Percentiles rank a stretch among this genome's conserved stretches.
These are phyloP conservation scores for Cerastoderma edule DNA, from an alignment of 2,888 invertebrate genomes.

Conservation along the genomic window DNA sequence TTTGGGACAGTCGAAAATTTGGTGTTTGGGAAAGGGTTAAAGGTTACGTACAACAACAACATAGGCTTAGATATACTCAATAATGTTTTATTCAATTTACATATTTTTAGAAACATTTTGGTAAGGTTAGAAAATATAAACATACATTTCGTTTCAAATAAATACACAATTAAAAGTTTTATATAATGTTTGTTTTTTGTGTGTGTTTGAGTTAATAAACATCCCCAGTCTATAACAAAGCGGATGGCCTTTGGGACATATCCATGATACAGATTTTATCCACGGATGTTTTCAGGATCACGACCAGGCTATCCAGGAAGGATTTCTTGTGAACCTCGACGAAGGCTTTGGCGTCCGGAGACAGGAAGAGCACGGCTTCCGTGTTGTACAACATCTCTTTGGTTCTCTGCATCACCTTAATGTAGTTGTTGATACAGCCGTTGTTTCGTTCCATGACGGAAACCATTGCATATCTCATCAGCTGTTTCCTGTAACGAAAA, in stretches of 20 bases:
- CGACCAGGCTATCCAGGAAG: conserved; percentile 35
- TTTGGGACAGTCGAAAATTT: too few species aligned
- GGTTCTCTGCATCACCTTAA: conserved; percentile 18
- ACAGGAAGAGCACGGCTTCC: conserved; percentile 43
- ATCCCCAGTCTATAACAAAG: conserved; percentile 7
- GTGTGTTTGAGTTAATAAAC: too few species aligned
- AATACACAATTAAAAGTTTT: too few species aligned
- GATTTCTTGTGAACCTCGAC: conserved; percentile 30
- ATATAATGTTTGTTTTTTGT: too few species aligned
- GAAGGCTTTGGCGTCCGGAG: conserved; percentile 35
- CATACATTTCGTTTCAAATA: too few species aligned
- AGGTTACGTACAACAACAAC: too few species aligned
- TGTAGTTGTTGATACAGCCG: conserved; percentile 29
- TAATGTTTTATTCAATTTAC: too few species aligned
- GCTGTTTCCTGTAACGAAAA: conserved; percentile 12
- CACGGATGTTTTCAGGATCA: conserved; percentile 26
- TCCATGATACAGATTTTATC: conserved; percentile 31
- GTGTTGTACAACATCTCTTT: conserved; percentile 21
- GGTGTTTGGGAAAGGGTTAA: too few species aligned
- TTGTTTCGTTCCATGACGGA: conserved; percentile 17
- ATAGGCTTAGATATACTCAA: too few species aligned
- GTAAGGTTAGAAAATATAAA: too few species aligned
- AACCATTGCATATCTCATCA: conserved; percentile 13
- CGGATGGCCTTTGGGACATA: conserved; percentile 27
- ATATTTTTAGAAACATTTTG: too few species aligned